Conservation (phyloP, 2,113 vertebrate species). For the Odontophorus gujanensis region DNA sequence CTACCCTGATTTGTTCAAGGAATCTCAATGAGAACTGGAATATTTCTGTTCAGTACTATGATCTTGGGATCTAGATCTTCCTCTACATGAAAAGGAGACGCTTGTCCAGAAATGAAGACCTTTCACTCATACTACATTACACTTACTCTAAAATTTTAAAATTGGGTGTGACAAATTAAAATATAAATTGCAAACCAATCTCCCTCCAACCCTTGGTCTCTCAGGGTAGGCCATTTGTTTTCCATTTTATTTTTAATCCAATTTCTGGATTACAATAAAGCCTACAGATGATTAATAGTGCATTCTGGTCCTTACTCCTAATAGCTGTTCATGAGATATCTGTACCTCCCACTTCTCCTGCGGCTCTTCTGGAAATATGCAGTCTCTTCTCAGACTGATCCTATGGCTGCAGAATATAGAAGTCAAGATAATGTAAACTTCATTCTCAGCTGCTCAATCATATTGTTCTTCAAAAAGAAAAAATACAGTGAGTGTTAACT, state of each 20-base stretch:
- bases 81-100: neutral
- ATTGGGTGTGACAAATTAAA: neutral
- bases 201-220: accelerated
- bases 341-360: neutral
- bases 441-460: neutral
- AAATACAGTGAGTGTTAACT: neutral
- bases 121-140: neutral
- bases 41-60: neutral
- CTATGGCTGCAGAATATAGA: neutral
- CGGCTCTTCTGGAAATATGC: neutral
- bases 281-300: neutral
- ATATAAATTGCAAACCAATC: neutral
- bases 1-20: neutral
- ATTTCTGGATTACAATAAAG: neutral
- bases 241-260: neutral
- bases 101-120: neutral
- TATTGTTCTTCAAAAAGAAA: neutral
- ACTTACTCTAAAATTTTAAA: neutral
- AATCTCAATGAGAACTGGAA: neutral
- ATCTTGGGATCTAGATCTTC: neutral
- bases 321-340: neutral
- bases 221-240: neutral
- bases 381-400: neutral
- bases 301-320: neutral
- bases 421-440: neutral